Conservation (phyloP, 2,113 vertebrate genomes). For the Heterocephalus glaber region DNA sequence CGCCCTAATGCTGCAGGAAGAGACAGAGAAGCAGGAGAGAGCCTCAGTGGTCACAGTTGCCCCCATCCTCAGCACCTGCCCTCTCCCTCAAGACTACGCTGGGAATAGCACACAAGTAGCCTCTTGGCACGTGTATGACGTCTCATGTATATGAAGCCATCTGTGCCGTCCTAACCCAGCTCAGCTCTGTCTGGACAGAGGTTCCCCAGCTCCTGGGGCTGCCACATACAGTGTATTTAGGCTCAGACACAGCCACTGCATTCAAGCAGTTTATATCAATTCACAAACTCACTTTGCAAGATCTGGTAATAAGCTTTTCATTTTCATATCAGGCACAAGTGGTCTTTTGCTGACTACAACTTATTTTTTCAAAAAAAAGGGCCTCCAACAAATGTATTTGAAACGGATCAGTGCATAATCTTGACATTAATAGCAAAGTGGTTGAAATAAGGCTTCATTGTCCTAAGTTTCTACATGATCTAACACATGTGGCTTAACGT, state of each 20-base stretch:
- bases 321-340: background rate
- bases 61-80: fast-evolving
- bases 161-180: fast-evolving
- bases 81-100: fast-evolving
- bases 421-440: background rate
- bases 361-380: background rate
- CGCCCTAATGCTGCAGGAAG: background rate
- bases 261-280: background rate
- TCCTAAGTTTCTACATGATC: background rate
- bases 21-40: background rate
- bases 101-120: fast-evolving
- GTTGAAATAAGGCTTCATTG: background rate
- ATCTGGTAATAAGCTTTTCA: background rate
- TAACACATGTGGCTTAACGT: background rate
- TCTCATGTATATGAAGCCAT: background rate
- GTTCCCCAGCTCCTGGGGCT: fast-evolving
- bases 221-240: fast-evolving
- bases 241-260: fast-evolving
- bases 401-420: background rate
- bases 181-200: fast-evolving
- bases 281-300: background rate
- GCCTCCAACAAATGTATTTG: background rate
- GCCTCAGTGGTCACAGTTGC: fast-evolving
- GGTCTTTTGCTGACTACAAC: background rate
- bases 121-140: background rate